These are phyloP conservation scores for Myotis myotis DNA, from an alignment of 2,797 vertebrate species.

Conservation along the genomic window DNA sequence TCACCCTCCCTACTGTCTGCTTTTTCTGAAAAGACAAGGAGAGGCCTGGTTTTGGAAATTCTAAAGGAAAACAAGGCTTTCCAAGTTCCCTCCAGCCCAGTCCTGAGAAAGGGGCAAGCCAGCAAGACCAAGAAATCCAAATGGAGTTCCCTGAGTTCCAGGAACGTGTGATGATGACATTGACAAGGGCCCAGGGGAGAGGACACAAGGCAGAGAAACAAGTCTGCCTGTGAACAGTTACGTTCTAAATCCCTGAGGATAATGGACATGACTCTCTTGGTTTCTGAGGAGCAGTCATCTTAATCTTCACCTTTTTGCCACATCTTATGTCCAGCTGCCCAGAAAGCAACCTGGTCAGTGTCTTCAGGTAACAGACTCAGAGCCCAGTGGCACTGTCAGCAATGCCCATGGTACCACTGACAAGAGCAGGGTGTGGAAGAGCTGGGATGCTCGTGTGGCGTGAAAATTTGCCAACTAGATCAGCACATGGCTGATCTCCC, in stretches of 20 bases:
- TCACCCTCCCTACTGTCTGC: neutral
- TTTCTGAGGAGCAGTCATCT: neutral
- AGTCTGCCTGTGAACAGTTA: neutral
- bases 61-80: slow-evolving; percentile 30
- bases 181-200: neutral
- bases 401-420: neutral
- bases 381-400: neutral
- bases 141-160: neutral
- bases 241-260: neutral
- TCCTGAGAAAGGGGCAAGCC: neutral
- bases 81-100: neutral
- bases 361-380: neutral
- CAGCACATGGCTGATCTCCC: slow-evolving; percentile 25
- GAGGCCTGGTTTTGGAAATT: slow-evolving; percentile 28
- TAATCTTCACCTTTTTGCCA: neutral
- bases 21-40: slow-evolving; percentile 34
- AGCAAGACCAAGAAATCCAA: slow-evolving; percentile 5
- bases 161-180: neutral
- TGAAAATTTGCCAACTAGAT: slow-evolving; percentile 23
- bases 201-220: neutral
- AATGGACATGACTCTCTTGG: neutral
- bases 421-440: neutral
- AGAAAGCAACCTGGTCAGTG: neutral
- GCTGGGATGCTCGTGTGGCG: neutral
- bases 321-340: neutral